Base-by-base conservation (phyloP, 1,140 invertebrate species). In the Calycopis cecrops region DNA sequence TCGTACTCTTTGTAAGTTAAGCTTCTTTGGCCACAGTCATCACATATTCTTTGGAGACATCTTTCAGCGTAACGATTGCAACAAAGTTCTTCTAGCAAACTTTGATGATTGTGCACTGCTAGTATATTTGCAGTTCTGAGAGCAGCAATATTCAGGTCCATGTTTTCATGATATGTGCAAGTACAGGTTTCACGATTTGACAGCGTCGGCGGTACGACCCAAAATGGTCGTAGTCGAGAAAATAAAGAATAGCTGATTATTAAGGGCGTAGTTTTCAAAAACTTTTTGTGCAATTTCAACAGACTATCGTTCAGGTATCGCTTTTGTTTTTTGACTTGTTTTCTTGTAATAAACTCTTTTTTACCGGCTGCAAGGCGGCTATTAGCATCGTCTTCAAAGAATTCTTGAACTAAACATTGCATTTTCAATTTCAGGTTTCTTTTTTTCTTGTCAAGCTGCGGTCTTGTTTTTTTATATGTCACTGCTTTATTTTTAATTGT, bases 311-410 rank as follows among this genome's bases (percentile, higher is more conserved):
- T 33, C 17, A 58, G 18, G 57, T 62, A 61, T 34, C 52, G 42
- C 49, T 65, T 65, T 47, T 65, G 59, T 59, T 62, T 65, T 56
- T 55, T 61, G 3, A 59, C 28, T 49, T 56, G 9, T 50, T 65
- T 65, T 10, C 57, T 12, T 52, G 61, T 12, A n/a, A 63, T 38
- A 53, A 55, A 63, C 55, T 59, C 57, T 50, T 56, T 63, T 38
- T 63, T 63, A 35, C 61, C 61, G 38, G 52, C 56, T 16, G 56
- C 56, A 42, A 18, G 16, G 38, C 56, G 60, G 44, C 61, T 63
- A 34, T 52, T 59, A 38, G 33, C 17, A 59, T 59, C 53, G 48
- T 63, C 56, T 58, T 58, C 51, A 8, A 52, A 62, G 50, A 62
- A 57, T 40, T 57, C 21, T 17, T 49, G 35, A 4, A 60, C 58